Evolutionary conservation across 2,797 vertebrate species (phyloP), one percentile per base, ranked within the genome.

Genomic region (Paguma larvata): DNA sequence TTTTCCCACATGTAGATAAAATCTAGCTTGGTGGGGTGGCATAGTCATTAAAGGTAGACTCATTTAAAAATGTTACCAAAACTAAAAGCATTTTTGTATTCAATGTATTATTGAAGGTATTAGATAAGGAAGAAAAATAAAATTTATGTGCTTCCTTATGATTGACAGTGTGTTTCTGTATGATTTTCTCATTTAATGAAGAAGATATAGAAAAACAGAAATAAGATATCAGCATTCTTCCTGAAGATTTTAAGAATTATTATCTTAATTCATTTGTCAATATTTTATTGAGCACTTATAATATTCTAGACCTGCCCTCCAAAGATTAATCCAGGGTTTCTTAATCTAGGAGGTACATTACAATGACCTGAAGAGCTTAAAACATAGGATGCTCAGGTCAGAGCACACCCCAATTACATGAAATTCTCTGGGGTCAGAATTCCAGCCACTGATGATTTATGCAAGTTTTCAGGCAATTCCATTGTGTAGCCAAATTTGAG

Each of bases 401-500:
- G 1, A 46, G 30, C 5, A 23, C 38, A 75, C 25, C 70, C 14
- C 56, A 77, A 67, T 87, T 65, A 84, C 25, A 7, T 56, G 85
- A 67, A 95, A 21, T 5, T 84, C 8, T 84, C 16, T 77, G 16
- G 23, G 30, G 4, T 95, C 14, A 73, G 23, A 68, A 59, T 32
- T 6, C 27, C 18, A 10, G 8, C 15, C 44, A 67, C 9, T 93
- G n/a, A 84, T 41, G 32, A 88, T 56, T 70, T 91, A 75, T 79
- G 96, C 65, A 85, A 11, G 14, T 70, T 90, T 92, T 87, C n/a
- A 75, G 73, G 65, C 32, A 78, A 48, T 78, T 89, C 34, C 59
- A n/a, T n/a, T 78, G 18, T 75, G 19, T 87, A 89, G 10, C 16
- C 46, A 89, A 92, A 4, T 6, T 68, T 46, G 44, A 75, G 41